Evolutionary conservation across 2,113 vertebrate species (phyloP).

Genomic region (Sapajus apella): DNA sequence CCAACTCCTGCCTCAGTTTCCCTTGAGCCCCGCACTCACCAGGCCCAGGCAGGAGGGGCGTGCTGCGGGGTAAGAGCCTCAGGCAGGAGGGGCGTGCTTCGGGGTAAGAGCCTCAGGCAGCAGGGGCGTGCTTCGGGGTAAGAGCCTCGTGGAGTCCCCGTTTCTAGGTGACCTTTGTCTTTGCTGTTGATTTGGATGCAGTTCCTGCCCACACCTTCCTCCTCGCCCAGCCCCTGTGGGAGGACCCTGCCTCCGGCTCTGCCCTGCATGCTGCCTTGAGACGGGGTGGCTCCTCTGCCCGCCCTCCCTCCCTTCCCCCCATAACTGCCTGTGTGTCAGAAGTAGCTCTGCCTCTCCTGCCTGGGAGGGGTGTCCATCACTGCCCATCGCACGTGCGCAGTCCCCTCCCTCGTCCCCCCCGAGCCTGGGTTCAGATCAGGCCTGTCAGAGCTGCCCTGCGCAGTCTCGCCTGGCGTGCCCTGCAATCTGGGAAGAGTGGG

Average conservation of each 20-base stretch:
- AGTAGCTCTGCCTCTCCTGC: not conserved
- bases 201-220: not conserved
- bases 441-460: fast-evolving
- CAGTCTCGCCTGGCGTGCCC: fast-evolving
- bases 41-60: not conserved
- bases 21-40: fast-evolving
- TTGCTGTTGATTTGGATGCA: fast-evolving
- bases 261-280: fast-evolving
- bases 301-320: not conserved
- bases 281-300: fast-evolving
- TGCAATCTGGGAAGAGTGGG: not conserved
- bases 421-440: not conserved
- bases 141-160: fast-evolving
- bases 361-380: fast-evolving
- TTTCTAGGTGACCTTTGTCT: not conserved
- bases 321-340: not conserved
- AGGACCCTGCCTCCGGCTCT: too few relatives aligned
- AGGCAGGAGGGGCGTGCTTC: not conserved
- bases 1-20: not conserved
- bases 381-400: fast-evolving
- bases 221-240: not conserved
- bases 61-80: too few relatives aligned
- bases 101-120: fast-evolving
- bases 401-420: fast-evolving
- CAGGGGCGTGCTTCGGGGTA: not conserved